Evolutionary conservation across 2,113 vertebrate species (phyloP).

Genomic region (Phylloscopus whistleri): DNA sequence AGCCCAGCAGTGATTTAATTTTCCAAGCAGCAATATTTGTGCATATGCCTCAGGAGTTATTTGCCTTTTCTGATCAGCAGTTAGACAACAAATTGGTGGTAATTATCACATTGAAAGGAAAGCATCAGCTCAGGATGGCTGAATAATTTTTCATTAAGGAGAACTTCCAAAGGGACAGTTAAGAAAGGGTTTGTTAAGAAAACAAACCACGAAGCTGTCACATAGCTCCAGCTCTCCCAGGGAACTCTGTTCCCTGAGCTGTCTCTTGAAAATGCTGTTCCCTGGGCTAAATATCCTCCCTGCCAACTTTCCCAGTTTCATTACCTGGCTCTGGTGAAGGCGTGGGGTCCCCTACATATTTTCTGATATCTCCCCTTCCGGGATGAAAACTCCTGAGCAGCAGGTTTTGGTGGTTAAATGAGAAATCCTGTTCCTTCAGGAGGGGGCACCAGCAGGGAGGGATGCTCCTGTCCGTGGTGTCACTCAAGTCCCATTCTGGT

Average conservation of each 20-base stretch:
- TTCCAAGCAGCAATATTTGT: slow-evolving; percentile 4
- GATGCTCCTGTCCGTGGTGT: background rate
- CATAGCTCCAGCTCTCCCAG: background rate
- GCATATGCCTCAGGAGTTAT: background rate
- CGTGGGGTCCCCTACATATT: background rate
- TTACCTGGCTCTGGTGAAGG: background rate
- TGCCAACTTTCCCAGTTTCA: background rate
- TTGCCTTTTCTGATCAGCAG: slow-evolving; percentile 23
- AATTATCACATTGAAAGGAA: slow-evolving; percentile 25
- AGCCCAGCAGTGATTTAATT: background rate
- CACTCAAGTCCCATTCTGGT: background rate
- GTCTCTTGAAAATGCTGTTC: background rate
- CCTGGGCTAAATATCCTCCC: background rate
- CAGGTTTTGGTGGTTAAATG: background rate
- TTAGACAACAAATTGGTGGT: background rate
- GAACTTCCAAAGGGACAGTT: background rate
- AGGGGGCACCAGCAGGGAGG: background rate
- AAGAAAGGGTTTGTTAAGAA: no score
- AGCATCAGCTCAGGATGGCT: background rate
- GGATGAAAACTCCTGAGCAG: background rate
- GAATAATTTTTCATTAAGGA: slow-evolving; percentile 53
- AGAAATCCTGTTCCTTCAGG: background rate
- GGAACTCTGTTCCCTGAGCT: background rate
- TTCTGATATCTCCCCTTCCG: background rate
- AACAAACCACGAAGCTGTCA: background rate